phyloP scores from a whole-genome alignment of 2,888 invertebrate species.

The Galeruca laticollis region DNA sequence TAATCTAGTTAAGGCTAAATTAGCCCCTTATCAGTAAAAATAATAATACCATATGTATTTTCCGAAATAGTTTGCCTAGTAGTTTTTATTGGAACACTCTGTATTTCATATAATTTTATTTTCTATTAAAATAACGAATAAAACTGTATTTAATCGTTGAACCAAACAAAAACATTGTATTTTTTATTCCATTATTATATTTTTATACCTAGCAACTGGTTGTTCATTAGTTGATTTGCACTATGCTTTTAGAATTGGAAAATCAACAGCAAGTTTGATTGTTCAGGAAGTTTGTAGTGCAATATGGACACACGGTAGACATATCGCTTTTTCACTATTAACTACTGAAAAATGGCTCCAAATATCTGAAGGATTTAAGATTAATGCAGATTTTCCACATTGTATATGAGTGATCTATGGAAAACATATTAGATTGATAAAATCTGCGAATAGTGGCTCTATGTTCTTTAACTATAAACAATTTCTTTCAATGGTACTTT shows the following conservation, averaged over 20 bases:
- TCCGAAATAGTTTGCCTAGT: constrained; percentile 12
- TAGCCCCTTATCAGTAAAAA: too few relatives aligned
- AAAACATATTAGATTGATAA: too few relatives aligned
- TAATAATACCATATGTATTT: too few relatives aligned
- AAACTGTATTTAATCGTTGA: neutral
- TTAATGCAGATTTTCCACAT: constrained; percentile 27
- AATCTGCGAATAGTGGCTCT: too few relatives aligned
- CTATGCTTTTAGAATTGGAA: constrained; percentile 32
- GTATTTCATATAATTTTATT: neutral
- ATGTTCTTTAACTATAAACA: too few relatives aligned
- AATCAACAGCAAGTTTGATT: constrained; percentile 29
- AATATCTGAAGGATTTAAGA: constrained; percentile 27
- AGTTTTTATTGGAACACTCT: neutral
- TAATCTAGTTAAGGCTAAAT: too few relatives aligned
- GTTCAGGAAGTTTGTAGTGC: constrained; percentile 41
- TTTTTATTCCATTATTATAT: constrained; percentile 32
- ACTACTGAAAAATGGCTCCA: constrained; percentile 23
- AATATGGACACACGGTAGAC: constrained; percentile 33
- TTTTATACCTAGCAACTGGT: constrained; percentile 33
- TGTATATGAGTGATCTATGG: constrained; percentile 23
- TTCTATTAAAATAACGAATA: neutral
- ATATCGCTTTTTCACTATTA: constrained; percentile 30
- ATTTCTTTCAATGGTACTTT: too few relatives aligned
- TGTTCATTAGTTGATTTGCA: constrained; percentile 29
- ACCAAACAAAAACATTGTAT: neutral